phyloP scores from a whole-genome alignment of 2,888 invertebrate genomes.

The Lochmaea crataegi region DNA sequence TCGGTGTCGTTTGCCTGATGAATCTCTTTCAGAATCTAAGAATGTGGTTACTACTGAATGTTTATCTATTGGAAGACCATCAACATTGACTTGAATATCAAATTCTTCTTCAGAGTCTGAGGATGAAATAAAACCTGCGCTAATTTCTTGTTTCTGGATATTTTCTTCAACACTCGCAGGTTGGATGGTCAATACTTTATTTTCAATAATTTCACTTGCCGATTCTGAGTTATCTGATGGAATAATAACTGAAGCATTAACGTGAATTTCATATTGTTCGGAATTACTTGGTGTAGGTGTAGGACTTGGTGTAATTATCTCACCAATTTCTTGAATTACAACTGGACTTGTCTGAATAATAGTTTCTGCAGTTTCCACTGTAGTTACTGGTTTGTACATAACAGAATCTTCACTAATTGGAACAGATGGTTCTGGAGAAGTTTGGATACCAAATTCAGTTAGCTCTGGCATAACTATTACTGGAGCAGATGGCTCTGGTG shows the following conservation, averaged over 20 bases:
- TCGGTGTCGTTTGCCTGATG: conserved; percentile 49
- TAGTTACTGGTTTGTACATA: conserved; percentile 49
- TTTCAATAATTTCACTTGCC: conserved; percentile 32
- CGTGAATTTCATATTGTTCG: conserved; percentile 70
- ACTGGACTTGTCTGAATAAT: conserved; percentile 73
- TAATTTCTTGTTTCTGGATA: conserved; percentile 15
- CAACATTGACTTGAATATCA: conserved; percentile 56
- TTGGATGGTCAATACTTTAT: conserved; percentile 32
- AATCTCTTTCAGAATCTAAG: conserved; percentile 51
- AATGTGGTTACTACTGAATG: conserved; percentile 48
- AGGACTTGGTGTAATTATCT: conserved; percentile 44
- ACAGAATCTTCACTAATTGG: conserved; percentile 34
- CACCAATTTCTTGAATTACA: conserved; percentile 60
- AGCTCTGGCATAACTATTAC: conserved; percentile 26
- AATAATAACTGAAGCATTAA: conserved; percentile 71
- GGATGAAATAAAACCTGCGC: conserved; percentile 18
- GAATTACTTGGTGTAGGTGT: conserved; percentile 50
- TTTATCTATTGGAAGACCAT: conserved; percentile 53
- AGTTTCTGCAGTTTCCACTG: conserved; percentile 60
- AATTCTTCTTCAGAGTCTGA: conserved; percentile 54
- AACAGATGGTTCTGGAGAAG: conserved; percentile 41
- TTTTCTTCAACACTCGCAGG: conserved; percentile 29
- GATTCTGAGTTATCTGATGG: conserved; percentile 58
- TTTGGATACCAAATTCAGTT: conserved; percentile 41
- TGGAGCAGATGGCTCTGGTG: conserved; percentile 40